phyloP scores from a whole-genome alignment of 1,140 invertebrate genomes.

The Microplitis demolitor region DNA sequence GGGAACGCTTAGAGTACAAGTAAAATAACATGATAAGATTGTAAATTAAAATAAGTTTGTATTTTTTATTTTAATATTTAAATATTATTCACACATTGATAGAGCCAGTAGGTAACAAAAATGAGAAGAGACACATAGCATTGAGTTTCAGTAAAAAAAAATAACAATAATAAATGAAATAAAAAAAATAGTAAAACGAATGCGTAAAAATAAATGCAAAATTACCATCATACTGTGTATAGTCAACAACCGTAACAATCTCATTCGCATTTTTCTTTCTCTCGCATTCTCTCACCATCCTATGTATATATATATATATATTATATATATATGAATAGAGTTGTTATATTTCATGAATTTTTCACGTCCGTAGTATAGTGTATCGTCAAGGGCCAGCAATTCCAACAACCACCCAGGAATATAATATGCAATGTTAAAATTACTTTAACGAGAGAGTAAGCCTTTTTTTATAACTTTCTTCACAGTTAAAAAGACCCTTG shows the following conservation, averaged over 20 bases:
- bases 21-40: conserved; percentile 2
- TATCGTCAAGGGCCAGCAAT: conserved; percentile 12
- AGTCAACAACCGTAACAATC: conserved; percentile 24
- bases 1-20: conserved; percentile 1
- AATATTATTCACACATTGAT: background rate
- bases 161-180: background rate
- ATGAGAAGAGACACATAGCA: background rate
- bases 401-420: background rate
- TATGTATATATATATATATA: too few relatives aligned
- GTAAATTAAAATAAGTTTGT: too few relatives aligned
- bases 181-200: background rate
- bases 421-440: background rate
- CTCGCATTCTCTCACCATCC: conserved; percentile 10
- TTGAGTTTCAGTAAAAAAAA: background rate
- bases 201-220: conserved; percentile 24
- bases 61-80: too few relatives aligned
- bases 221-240: conserved; percentile 22
- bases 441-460: background rate
- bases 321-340: background rate
- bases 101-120: background rate
- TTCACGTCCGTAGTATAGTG: conserved; percentile 22
- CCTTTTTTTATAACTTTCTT: conserved; percentile 2
- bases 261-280: background rate
- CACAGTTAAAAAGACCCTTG: background rate
- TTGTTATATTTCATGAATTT: conserved; percentile 21